These are phyloP conservation scores for Nezara viridula DNA, from an alignment of 2,888 invertebrate genomes.

Conservation along the genomic window DNA sequence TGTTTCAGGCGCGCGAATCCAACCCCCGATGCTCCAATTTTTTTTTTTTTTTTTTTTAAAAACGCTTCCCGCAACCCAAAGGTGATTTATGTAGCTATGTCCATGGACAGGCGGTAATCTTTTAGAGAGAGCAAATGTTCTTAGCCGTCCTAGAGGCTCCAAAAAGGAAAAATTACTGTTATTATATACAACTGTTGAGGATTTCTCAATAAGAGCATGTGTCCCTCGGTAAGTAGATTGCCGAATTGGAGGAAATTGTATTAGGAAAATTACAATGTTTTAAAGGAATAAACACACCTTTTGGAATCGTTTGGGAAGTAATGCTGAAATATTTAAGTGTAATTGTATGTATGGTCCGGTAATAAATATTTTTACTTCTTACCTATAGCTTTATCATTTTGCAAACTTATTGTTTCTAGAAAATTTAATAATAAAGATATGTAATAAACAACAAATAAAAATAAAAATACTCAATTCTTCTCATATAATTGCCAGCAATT, in stretches of 20 bases:
- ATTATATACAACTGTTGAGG: neutral
- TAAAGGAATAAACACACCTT: neutral
- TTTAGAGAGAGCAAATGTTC: neutral
- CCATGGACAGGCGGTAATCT: constrained; percentile 23
- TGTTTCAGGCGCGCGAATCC: constrained; percentile 1
- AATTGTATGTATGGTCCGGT: neutral
- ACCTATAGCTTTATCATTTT: neutral
- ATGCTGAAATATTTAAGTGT: neutral
- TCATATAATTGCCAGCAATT: too few relatives aligned
- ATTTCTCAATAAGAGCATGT: constrained; percentile 15
- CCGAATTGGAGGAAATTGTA: neutral
- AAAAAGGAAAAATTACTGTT: neutral
- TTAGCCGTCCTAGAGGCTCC: neutral
- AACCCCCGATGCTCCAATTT: constrained; percentile 24
- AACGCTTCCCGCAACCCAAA: neutral
- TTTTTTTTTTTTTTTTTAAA: neutral
- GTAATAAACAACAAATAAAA: too few relatives aligned
- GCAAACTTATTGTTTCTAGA: too few relatives aligned
- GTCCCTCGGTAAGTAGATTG: neutral
- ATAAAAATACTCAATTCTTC: too few relatives aligned
- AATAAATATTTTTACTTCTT: neutral
- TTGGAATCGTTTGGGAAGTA: neutral
- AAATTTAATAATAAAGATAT: too few relatives aligned
- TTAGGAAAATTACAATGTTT: neutral
- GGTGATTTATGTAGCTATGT: constrained; percentile 13